Evolutionary conservation across 2,797 vertebrate genomes (phyloP).

Genomic region (Alca torda): DNA sequence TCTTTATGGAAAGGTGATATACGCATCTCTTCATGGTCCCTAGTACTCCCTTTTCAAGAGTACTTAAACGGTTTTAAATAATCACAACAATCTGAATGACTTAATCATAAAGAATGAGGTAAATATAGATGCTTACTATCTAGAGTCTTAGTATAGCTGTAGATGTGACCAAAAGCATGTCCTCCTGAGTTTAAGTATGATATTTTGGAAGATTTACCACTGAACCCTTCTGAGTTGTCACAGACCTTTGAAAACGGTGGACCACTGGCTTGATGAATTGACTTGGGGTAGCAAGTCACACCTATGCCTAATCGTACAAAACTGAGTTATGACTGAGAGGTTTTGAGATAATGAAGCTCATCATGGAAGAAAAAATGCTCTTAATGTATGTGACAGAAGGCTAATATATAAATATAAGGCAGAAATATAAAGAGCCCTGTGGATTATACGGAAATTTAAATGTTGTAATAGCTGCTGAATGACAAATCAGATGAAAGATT

Average conservation of each 20-base stretch:
- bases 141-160: neutral
- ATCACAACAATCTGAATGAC: neutral
- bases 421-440: neutral
- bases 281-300: neutral
- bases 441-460: neutral
- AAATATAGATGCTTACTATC: neutral
- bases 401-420: neutral
- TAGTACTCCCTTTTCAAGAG: neutral
- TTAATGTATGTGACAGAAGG: neutral
- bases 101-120: neutral
- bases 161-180: neutral
- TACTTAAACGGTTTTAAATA: neutral
- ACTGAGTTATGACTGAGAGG: neutral
- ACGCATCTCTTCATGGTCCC: neutral
- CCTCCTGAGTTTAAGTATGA: neutral
- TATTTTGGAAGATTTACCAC: neutral
- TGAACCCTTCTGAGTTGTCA: neutral
- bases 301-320: neutral
- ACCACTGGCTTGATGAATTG: neutral
- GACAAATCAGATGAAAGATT: neutral
- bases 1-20: neutral
- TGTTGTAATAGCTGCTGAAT: neutral
- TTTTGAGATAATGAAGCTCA: neutral
- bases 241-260: neutral
- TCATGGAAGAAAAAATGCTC: neutral